These are phyloP conservation scores for Anabacerthia variegaticeps DNA, from an alignment of 2,797 vertebrate species.

Conservation along the genomic window DNA sequence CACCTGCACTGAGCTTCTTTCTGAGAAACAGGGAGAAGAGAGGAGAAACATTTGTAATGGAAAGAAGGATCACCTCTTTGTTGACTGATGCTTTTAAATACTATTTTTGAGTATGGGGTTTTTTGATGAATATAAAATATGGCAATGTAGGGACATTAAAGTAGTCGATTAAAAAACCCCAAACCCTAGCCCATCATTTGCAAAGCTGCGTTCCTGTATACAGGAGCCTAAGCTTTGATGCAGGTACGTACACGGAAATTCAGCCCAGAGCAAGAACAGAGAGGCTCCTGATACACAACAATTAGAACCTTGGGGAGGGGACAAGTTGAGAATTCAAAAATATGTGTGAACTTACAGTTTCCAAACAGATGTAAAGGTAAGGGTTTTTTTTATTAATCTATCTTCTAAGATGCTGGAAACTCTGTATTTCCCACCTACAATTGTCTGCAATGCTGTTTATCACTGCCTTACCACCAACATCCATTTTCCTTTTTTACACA, in stretches of 20 bases:
- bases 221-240: not conserved
- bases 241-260: not conserved
- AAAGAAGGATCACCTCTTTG: not conserved
- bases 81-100: not conserved
- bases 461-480: not conserved
- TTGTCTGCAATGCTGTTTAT: not conserved
- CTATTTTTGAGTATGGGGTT: not conserved
- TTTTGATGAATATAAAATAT: constrained; percentile 18
- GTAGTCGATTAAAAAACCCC: not conserved
- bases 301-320: not conserved
- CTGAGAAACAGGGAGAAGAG: not conserved
- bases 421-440: not conserved
- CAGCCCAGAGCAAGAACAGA: not conserved
- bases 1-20: not conserved
- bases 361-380: not conserved
- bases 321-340: not conserved
- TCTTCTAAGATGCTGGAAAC: not conserved
- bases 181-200: not conserved
- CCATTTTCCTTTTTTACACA: not conserved
- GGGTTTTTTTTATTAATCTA: not conserved
- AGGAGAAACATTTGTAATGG: not conserved
- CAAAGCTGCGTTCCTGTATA: not conserved
- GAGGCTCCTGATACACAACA: not conserved
- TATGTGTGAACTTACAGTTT: not conserved
- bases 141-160: not conserved